These are phyloP conservation scores for Tromatobia lineatoria DNA, from an alignment of 2,888 invertebrate species.

Conservation along the genomic window DNA sequence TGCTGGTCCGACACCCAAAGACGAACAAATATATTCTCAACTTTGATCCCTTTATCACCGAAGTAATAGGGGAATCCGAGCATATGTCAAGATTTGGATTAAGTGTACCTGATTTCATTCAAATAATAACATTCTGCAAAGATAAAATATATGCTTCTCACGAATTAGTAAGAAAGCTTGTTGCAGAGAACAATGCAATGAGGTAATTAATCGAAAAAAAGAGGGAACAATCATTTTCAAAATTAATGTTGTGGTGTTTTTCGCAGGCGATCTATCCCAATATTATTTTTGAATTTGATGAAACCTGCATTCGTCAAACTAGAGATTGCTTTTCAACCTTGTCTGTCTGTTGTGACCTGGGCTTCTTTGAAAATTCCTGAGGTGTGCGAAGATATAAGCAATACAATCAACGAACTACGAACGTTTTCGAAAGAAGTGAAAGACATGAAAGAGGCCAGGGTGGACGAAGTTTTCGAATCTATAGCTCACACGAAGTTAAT, in stretches of 20 bases:
- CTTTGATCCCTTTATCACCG: constrained; percentile 90
- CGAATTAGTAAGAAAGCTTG: constrained; percentile 88
- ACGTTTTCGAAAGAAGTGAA: constrained; percentile 90
- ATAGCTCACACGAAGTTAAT: constrained; percentile 89
- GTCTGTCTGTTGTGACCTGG: constrained; percentile 93
- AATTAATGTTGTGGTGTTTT: background rate
- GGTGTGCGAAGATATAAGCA: constrained; percentile 88
- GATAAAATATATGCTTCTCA: constrained; percentile 89
- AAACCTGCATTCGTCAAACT: constrained; percentile 89
- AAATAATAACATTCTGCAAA: constrained; percentile 91
- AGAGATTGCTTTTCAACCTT: constrained; percentile 91
- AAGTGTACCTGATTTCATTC: constrained; percentile 91
- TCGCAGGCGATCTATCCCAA: constrained; percentile 87
- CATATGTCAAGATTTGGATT: constrained; percentile 92
- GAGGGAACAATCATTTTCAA: background rate
- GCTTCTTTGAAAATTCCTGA: constrained; percentile 91
- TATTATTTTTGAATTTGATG: constrained; percentile 90
- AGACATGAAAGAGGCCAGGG: constrained; percentile 92
- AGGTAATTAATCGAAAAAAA: constrained; percentile 69
- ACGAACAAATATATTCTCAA: constrained; percentile 90
- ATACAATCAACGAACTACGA: constrained; percentile 88
- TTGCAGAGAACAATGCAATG: constrained; percentile 88
- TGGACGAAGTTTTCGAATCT: constrained; percentile 89
- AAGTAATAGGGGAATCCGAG: constrained; percentile 93
- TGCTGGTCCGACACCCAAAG: constrained; percentile 89